These are phyloP conservation scores for Malacoctenus gilli DNA, from an alignment of 2,797 vertebrate species.

Conservation along the genomic window DNA sequence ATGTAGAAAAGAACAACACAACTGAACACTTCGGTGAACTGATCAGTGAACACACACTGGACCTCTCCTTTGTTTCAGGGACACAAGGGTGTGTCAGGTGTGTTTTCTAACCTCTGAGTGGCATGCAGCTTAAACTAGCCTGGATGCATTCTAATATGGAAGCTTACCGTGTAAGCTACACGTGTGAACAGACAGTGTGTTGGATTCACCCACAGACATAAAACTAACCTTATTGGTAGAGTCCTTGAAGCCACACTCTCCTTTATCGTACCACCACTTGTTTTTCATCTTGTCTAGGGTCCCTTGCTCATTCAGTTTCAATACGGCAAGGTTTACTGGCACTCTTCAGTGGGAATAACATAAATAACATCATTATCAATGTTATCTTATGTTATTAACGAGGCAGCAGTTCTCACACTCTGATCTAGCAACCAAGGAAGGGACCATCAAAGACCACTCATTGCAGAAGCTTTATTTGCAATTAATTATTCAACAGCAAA, in stretches of 20 bases:
- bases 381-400: slow-evolving; percentile 99
- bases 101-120: neutral
- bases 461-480: neutral
- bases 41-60: too few species aligned
- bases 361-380: slow-evolving; percentile 99
- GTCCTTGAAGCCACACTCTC: slow-evolving; percentile 88
- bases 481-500: slow-evolving; percentile 3
- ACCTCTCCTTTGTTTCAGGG: too few species aligned
- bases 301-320: slow-evolving; percentile 99
- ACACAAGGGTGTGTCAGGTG: too few species aligned
- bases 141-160: too few species aligned
- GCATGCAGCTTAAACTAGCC: too few species aligned
- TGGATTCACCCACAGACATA: slow-evolving; percentile 81
- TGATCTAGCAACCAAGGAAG: slow-evolving; percentile 41
- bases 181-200: slow-evolving; percentile 48
- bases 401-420: slow-evolving; percentile 65
- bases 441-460: slow-evolving; percentile 1
- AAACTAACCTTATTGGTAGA: slow-evolving; percentile 88
- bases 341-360: slow-evolving; percentile 99
- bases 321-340: slow-evolving; percentile 99
- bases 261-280: slow-evolving; percentile 97
- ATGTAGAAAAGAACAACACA: too few species aligned
- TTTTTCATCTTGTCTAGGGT: slow-evolving; percentile 99
- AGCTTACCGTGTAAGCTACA: slow-evolving; percentile 35
- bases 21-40: too few species aligned